These are phyloP conservation scores for Hemithea aestivaria DNA, from an alignment of 2,888 invertebrate genomes.

Conservation along the genomic window DNA sequence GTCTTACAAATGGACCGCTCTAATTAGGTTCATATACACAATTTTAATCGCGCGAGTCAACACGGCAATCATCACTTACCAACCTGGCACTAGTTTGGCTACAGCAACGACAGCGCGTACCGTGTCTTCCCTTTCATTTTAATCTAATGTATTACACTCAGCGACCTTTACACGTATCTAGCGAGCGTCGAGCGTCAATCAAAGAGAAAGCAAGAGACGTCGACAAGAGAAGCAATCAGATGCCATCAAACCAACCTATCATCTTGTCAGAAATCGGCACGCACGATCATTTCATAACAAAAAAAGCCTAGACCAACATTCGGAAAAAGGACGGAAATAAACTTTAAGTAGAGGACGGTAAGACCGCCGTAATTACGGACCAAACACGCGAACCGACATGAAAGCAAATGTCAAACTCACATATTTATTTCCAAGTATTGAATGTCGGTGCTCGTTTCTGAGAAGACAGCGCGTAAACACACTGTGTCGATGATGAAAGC, in stretches of 20 bases:
- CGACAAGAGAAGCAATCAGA: conserved; percentile 78
- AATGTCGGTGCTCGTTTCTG: conserved; percentile 69
- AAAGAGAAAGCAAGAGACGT: conserved; percentile 76
- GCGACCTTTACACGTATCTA: conserved; percentile 47
- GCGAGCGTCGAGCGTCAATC: conserved; percentile 66
- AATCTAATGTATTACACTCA: too few species aligned
- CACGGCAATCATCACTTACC: too few species aligned
- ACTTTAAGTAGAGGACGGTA: conserved; percentile 53
- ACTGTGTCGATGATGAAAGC: conserved; percentile 79
- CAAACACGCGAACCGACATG: conserved; percentile 74
- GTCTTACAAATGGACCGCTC: too few species aligned
- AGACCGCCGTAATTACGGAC: conserved; percentile 67
- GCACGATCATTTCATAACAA: conserved; percentile 78
- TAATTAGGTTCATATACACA: too few species aligned
- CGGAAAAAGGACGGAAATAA: conserved; percentile 52
- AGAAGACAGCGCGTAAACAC: conserved; percentile 74
- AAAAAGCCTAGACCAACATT: conserved; percentile 58
- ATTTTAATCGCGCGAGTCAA: conserved; percentile 11
- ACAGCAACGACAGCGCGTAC: too few species aligned
- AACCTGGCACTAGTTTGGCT: too few species aligned
- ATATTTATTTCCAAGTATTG: conserved; percentile 80
- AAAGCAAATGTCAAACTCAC: conserved; percentile 80
- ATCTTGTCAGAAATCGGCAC: conserved; percentile 77
- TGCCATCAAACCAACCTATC: conserved; percentile 75
- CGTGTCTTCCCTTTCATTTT: too few species aligned